These are phyloP conservation scores for Helicoverpa assulta DNA, from an alignment of 2,888 invertebrate species.

Conservation along the genomic window DNA sequence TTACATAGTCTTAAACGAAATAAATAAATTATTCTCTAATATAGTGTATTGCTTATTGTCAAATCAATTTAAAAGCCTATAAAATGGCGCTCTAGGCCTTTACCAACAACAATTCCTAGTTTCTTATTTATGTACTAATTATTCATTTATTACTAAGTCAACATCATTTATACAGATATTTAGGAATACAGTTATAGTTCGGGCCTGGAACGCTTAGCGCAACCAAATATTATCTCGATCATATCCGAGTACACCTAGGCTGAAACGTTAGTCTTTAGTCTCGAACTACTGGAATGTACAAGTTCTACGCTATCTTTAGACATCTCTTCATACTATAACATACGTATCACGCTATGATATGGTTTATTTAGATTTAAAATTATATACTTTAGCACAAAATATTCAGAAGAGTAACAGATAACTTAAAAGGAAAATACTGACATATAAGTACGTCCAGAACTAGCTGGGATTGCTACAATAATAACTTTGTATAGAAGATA, in stretches of 20 bases:
- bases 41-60: slow-evolving; percentile 87
- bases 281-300: slow-evolving; percentile 69
- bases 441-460: slow-evolving; percentile 77
- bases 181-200: slow-evolving; percentile 66
- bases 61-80: slow-evolving; percentile 82
- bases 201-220: slow-evolving; percentile 58
- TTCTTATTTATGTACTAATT: slow-evolving; percentile 80
- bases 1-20: slow-evolving; percentile 89
- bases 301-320: slow-evolving; percentile 66
- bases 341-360: slow-evolving; percentile 82
- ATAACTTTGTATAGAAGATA: slow-evolving; percentile 55
- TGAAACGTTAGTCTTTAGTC: slow-evolving; percentile 58
- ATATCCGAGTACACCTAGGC: slow-evolving; percentile 42
- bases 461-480: slow-evolving; percentile 57
- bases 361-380: slow-evolving; percentile 71
- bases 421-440: slow-evolving; percentile 68
- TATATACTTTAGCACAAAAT: slow-evolving; percentile 59
- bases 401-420: slow-evolving; percentile 61
- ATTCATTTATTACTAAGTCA: slow-evolving; percentile 71
- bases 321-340: slow-evolving; percentile 68
- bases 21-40: slow-evolving; percentile 88
- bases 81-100: slow-evolving; percentile 63
- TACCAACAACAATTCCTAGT: slow-evolving; percentile 76
- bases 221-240: slow-evolving; percentile 40
- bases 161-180: slow-evolving; percentile 71